These are phyloP conservation scores for Cavia aperea DNA, from an alignment of 2,113 vertebrate genomes.

Conservation along the genomic window DNA sequence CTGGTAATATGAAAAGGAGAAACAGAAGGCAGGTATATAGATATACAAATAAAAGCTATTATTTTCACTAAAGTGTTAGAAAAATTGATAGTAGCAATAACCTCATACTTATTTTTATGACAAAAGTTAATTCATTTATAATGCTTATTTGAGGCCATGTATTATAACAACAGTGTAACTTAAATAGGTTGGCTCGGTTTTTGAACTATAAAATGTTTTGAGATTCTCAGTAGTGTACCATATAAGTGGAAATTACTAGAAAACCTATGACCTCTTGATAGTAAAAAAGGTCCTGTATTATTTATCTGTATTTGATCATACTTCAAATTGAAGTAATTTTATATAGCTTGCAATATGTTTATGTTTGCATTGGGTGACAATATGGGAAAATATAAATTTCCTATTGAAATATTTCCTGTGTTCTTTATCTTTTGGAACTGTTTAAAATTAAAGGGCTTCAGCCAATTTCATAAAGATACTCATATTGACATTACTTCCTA, in stretches of 20 bases:
- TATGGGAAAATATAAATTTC: neutral
- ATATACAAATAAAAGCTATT: neutral
- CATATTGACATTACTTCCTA: neutral
- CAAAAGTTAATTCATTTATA: neutral
- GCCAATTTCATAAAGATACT: neutral
- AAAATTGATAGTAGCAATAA: neutral
- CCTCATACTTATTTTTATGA: neutral
- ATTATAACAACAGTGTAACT: neutral
- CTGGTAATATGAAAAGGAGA: neutral
- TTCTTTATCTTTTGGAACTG: neutral
- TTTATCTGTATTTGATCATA: neutral
- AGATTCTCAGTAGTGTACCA: neutral
- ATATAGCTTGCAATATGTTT: neutral
- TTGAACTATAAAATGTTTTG: neutral
- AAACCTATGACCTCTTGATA: neutral
- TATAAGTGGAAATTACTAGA: conserved; percentile 3
- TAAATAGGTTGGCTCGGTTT: neutral
- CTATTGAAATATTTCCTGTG: neutral
- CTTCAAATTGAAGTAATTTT: neutral
- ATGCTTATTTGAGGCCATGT: neutral
- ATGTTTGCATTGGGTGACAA: neutral
- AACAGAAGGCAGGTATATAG: neutral
- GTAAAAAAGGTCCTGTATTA: neutral
- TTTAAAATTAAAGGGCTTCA: neutral
- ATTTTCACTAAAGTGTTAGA: neutral